These are phyloP conservation scores for Bombus huntii DNA, from an alignment of 1,140 invertebrate species.

Conservation along the genomic window DNA sequence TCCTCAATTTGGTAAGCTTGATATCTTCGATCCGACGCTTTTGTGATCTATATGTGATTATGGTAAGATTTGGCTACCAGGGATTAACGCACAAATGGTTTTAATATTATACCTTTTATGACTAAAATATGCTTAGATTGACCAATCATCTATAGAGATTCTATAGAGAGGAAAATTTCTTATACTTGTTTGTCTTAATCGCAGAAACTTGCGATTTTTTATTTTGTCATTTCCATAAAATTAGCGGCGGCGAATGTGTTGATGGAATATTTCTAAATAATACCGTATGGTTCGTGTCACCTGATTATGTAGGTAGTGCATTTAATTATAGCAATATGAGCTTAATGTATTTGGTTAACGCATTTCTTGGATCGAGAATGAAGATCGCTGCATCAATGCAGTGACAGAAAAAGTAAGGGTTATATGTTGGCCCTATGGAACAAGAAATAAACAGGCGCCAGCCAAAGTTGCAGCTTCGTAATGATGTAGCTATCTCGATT, in stretches of 20 bases:
- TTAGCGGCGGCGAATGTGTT: neutral
- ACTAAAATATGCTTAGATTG: neutral
- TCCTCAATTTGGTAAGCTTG: neutral
- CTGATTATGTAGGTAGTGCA: neutral
- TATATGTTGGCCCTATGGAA: constrained; percentile 43
- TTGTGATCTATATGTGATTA: neutral
- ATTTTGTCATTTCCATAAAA: neutral
- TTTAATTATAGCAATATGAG: neutral
- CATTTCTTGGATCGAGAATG: neutral
- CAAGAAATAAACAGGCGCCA: constrained; percentile 46
- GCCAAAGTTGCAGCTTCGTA: constrained; percentile 56
- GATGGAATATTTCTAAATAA: neutral
- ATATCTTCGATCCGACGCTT: neutral
- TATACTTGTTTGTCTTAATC: neutral
- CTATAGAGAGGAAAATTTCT: neutral
- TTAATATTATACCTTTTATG: too few species aligned
- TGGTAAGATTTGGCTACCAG: too few species aligned
- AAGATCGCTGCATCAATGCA: constrained; percentile 31
- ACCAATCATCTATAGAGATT: too few species aligned
- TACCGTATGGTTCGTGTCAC: neutral
- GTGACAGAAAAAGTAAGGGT: constrained; percentile 40
- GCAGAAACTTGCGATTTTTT: neutral
- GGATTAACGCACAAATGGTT: too few species aligned
- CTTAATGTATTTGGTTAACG: neutral
- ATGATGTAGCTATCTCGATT: constrained; percentile 71